Evolutionary conservation across 2,113 vertebrate genomes (phyloP).

Genomic region (Mus pahari): DNA sequence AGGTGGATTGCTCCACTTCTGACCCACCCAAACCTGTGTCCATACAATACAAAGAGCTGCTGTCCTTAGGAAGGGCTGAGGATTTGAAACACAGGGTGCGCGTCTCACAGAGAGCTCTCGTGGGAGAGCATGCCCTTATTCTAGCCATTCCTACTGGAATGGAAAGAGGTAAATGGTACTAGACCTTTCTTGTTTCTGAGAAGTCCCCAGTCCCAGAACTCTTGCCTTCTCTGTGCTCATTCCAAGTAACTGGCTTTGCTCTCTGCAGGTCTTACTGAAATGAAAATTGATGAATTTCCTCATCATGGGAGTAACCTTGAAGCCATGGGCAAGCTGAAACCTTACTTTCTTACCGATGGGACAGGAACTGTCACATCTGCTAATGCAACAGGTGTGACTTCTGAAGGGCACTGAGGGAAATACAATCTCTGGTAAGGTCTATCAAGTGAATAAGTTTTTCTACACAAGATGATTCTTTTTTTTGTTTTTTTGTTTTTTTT

Average conservation of each 20-base stretch:
- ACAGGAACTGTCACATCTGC: conserved; percentile 95
- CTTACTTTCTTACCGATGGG: conserved; percentile 93
- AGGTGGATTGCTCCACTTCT: background rate
- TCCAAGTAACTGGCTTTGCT: background rate
- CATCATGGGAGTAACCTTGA: conserved; percentile 93
- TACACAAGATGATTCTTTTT: background rate
- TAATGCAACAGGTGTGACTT: conserved; percentile 94
- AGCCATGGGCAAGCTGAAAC: conserved; percentile 92
- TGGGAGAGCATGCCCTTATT: background rate
- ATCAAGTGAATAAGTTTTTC: background rate
- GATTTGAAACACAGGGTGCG: background rate
- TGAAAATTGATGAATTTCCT: conserved; percentile 95
- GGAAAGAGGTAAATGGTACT: background rate
- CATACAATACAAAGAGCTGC: background rate
- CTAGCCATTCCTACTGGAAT: background rate
- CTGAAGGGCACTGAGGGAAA: background rate
- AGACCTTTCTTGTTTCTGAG: background rate
- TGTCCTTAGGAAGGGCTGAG: background rate
- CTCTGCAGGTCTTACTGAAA: conserved; percentile 91
- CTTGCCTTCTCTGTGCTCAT: background rate
- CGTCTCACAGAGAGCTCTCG: background rate
- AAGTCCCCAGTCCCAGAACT: background rate
- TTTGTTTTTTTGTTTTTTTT: no score
- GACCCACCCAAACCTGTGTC: background rate
- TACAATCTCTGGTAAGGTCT: background rate